Evolutionary conservation across 2,113 vertebrate species (phyloP).

Genomic region (Corythornis vintsioides): DNA sequence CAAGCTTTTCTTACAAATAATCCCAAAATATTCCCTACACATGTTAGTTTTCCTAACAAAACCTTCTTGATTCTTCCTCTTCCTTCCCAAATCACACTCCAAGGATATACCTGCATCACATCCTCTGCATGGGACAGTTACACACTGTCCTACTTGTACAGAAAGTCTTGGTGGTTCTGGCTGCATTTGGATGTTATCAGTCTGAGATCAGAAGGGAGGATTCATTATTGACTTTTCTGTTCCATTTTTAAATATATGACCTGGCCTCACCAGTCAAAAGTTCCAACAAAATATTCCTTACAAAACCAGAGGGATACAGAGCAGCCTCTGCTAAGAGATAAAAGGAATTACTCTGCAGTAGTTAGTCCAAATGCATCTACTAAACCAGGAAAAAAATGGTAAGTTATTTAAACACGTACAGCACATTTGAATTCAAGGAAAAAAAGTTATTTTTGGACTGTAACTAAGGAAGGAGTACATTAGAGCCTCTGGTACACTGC

Average conservation of each 20-base stretch:
- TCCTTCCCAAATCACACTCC: background rate
- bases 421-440: background rate
- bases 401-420: background rate
- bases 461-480: conserved; percentile 8
- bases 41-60: background rate
- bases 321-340: background rate
- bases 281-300: background rate
- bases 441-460: background rate
- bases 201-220: background rate
- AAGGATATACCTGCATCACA: background rate
- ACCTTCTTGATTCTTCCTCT: background rate
- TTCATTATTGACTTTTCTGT: background rate
- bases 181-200: background rate
- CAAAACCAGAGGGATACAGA: background rate
- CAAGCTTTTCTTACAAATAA: background rate
- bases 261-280: background rate
- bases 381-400: background rate
- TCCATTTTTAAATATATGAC: background rate
- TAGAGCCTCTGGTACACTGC: background rate
- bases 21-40: background rate
- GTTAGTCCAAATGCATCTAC: background rate
- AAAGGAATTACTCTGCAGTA: background rate
- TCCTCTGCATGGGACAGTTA: background rate
- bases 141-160: fast-evolving
- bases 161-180: background rate